phyloP scores from a whole-genome alignment of 1,140 invertebrate genomes.

The Doryteuthis pealeii region DNA sequence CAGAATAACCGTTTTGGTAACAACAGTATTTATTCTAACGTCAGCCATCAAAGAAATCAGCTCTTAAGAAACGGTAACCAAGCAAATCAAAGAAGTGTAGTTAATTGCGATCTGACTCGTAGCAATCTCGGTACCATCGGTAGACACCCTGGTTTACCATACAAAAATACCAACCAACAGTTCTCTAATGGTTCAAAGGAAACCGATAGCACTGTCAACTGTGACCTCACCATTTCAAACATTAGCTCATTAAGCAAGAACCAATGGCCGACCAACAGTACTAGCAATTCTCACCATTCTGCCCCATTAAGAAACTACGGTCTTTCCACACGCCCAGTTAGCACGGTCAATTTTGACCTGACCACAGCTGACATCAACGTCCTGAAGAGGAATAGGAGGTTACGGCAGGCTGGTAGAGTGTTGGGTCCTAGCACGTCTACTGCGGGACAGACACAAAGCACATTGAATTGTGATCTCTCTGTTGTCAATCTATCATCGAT shows the following conservation, averaged over 20 bases:
- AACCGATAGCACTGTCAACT: not conserved
- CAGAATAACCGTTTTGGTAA: not conserved
- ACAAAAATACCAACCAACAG: not conserved
- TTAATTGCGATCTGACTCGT: not conserved
- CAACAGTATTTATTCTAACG: constrained; percentile 3
- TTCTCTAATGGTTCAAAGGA: not conserved
- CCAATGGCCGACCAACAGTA: not conserved
- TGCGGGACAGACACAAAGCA: not conserved
- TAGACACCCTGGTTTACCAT: not conserved
- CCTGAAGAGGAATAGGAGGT: not conserved
- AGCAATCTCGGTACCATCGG: not conserved
- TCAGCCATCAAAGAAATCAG: not conserved
- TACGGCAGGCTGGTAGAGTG: not conserved
- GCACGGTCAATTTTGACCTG: not conserved
- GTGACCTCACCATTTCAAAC: constrained; percentile 6
- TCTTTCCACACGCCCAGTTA: not conserved
- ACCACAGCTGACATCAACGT: not conserved
- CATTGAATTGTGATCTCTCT: constrained; percentile 2
- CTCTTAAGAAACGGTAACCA: not conserved
- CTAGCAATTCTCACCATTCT: not conserved
- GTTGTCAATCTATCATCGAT: not conserved
- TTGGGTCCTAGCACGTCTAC: not conserved
- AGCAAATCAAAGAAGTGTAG: not conserved
- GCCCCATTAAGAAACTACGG: not conserved
- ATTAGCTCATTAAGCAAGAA: not conserved